Conservation (phyloP, 2,797 vertebrate species). For the Aratinga solstitialis region DNA sequence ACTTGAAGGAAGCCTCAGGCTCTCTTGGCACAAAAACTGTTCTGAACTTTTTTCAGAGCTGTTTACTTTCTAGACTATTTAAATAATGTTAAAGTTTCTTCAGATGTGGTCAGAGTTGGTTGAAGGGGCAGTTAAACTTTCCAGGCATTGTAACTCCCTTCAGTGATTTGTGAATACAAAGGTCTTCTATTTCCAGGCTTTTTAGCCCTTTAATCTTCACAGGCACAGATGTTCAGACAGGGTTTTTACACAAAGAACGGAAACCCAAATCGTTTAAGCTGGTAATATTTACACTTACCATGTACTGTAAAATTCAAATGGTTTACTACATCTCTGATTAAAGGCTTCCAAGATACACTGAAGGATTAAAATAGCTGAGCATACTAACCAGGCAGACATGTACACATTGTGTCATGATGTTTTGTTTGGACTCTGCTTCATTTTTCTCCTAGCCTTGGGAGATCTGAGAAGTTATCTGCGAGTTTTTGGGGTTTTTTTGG, state of each 20-base stretch:
- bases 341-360: conserved; percentile 33
- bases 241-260: conserved; percentile 49
- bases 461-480: conserved; percentile 12
- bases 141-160: conserved; percentile 23
- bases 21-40: not conserved
- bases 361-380: conserved; percentile 45
- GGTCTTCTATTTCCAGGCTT: conserved; percentile 64
- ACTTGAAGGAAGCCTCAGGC: not conserved
- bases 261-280: conserved; percentile 41
- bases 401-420: conserved; percentile 1
- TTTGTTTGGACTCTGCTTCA: not conserved
- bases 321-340: conserved; percentile 34
- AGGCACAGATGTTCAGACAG: conserved; percentile 47
- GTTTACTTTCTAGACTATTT: conserved; percentile 34
- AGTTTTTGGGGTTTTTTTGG: not conserved
- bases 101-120: conserved; percentile 52
- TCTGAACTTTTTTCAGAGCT: not conserved
- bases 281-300: conserved; percentile 50
- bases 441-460: conserved; percentile 11
- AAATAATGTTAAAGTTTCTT: conserved; percentile 50
- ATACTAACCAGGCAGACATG: not conserved
- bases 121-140: conserved; percentile 36
- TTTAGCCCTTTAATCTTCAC: conserved; percentile 51
- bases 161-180: conserved; percentile 56
- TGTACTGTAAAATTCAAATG: not conserved